A percentile compares a stretch with the other conserved stretches of the same genome.
phyloP scores from a whole-genome alignment of 2,888 invertebrate genomes.

The Myopa tessellatipennis region DNA sequence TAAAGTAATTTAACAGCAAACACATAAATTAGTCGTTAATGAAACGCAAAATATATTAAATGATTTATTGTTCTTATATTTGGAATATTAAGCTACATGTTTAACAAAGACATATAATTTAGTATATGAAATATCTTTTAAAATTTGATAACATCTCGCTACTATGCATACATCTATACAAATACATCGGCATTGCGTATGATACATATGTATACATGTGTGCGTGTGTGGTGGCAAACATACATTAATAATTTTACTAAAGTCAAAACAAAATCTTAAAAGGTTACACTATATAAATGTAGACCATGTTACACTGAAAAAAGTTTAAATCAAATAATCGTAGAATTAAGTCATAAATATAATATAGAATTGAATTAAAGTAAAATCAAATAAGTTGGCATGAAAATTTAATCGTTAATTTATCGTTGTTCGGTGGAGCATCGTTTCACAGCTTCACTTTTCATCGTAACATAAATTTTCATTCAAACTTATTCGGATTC shows the following conservation, averaged over 20 bases:
- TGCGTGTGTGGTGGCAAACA: neutral
- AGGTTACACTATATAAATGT: slow-evolving; percentile 21
- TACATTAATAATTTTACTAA: slow-evolving; percentile 15
- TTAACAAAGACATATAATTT: slow-evolving; percentile 14
- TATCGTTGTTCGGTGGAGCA: neutral
- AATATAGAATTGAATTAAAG: slow-evolving; percentile 2
- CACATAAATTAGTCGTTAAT: slow-evolving; percentile 11
- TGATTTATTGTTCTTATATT: slow-evolving; percentile 48
- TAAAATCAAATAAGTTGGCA: neutral
- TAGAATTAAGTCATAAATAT: neutral
- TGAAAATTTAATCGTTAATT: neutral
- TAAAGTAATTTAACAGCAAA: slow-evolving; percentile 14
- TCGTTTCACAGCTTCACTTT: slow-evolving; percentile 5
- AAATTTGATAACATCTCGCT: slow-evolving; percentile 16
- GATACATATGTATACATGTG: neutral
- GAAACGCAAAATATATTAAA: slow-evolving; percentile 24
- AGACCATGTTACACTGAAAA: slow-evolving; percentile 38
- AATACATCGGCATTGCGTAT: neutral
- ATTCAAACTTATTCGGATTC: slow-evolving; percentile 7
- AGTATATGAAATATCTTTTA: neutral
- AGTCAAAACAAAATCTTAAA: neutral
- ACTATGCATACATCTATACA: neutral
- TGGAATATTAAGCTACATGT: slow-evolving; percentile 38
- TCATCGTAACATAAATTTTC: neutral
- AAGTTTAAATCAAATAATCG: slow-evolving; percentile 14